A percentile compares a stretch with the other conserved stretches of the same genome.
Evolutionary conservation across 1,140 invertebrate species (phyloP).

Genomic region (Habropoda laboriosa): DNA sequence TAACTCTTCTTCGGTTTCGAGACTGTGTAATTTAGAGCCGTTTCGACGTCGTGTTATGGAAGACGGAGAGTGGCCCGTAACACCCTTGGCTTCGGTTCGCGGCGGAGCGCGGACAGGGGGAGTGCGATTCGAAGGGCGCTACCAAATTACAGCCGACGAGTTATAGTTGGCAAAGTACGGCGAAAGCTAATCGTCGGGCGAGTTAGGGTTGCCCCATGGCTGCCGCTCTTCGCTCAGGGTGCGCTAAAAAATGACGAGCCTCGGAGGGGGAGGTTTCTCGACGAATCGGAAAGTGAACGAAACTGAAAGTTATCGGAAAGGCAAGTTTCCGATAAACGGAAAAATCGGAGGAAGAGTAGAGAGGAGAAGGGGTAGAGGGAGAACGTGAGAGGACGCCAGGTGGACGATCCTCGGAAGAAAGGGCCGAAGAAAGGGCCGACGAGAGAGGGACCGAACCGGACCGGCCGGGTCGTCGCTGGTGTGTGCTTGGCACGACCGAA

Average conservation of each 20-base stretch:
- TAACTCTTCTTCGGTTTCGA: constrained; percentile 53
- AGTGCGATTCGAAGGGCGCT: not conserved
- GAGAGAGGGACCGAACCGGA: constrained; percentile 34
- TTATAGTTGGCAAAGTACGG: constrained; percentile 27
- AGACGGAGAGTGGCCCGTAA: constrained; percentile 9
- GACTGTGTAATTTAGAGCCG: constrained; percentile 63
- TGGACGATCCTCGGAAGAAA: constrained; percentile 65
- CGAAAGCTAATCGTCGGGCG: constrained; percentile 17
- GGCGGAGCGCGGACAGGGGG: not conserved
- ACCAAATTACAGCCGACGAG: constrained; percentile 39
- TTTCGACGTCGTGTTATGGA: constrained; percentile 53
- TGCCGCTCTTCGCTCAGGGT: not conserved
- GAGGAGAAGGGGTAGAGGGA: not conserved
- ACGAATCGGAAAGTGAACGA: too few species aligned
- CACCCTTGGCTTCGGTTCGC: not conserved
- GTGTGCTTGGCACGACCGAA: not conserved
- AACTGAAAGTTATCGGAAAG: too few species aligned
- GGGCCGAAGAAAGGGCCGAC: constrained; percentile 42
- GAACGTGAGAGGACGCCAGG: constrained; percentile 62
- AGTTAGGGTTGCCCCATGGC: too few species aligned
- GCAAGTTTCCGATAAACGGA: too few species aligned
- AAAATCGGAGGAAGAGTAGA: constrained; percentile 2
- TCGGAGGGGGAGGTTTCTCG: too few species aligned
- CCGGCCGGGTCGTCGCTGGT: not conserved
- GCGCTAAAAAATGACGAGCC: not conserved